phyloP scores from a whole-genome alignment of 2,113 vertebrate genomes.

The Miniopterus natalensis region DNA sequence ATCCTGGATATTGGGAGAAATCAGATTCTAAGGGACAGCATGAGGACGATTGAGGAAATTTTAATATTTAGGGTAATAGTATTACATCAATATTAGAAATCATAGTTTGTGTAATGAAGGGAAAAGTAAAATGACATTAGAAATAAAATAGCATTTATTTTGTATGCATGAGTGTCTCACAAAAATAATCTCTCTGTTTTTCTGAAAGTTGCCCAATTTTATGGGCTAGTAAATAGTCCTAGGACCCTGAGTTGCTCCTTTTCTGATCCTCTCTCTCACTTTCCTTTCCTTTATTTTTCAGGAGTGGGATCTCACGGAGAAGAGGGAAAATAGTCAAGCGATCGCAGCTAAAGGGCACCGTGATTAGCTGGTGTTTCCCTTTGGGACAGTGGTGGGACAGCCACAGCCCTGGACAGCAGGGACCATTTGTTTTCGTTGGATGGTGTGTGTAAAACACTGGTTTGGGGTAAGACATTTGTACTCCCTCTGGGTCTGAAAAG shows the following conservation, averaged over 20 bases:
- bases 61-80: neutral
- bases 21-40: neutral
- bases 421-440: neutral
- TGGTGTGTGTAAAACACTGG: neutral
- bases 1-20: neutral
- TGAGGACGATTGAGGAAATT: neutral
- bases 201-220: neutral
- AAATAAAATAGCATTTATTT: neutral
- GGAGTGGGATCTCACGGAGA: neutral
- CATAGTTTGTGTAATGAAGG: neutral
- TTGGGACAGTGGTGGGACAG: neutral
- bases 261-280: neutral
- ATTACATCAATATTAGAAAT: conserved; percentile 13
- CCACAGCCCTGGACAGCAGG: neutral
- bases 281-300: neutral
- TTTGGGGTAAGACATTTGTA: conserved; percentile 4
- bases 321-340: neutral
- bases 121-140: conserved; percentile 32
- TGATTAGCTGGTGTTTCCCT: neutral
- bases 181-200: neutral
- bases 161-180: neutral
- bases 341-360: neutral
- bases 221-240: neutral
- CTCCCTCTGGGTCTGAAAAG: conserved; percentile 16
- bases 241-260: neutral